These are phyloP conservation scores for Cistogaster globosa DNA, from an alignment of 2,888 invertebrate species.

Conservation along the genomic window DNA sequence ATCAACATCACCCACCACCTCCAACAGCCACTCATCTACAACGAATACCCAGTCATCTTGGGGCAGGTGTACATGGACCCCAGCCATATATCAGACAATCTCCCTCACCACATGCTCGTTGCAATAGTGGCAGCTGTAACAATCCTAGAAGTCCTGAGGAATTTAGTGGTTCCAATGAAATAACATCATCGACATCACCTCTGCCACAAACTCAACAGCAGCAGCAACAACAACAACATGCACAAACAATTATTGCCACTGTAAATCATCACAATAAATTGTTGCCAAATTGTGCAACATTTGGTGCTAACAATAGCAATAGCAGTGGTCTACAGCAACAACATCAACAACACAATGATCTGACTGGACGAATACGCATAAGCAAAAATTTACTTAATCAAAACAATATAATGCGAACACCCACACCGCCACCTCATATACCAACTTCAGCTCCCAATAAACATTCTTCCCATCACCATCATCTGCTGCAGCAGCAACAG, in stretches of 20 bases:
- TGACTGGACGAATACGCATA: slow-evolving; percentile 82
- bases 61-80: slow-evolving; percentile 56
- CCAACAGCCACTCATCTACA: slow-evolving; percentile 58
- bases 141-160: slow-evolving; percentile 81
- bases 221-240: slow-evolving; percentile 70
- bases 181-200: slow-evolving; percentile 87
- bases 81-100: slow-evolving; percentile 71
- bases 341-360: slow-evolving; percentile 75
- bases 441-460: slow-evolving; percentile 16
- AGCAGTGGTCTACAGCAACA: slow-evolving; percentile 43
- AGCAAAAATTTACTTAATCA: slow-evolving; percentile 81
- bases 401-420: slow-evolving; percentile 77
- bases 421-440: slow-evolving; percentile 76
- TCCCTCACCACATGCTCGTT: slow-evolving; percentile 67
- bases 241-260: slow-evolving; percentile 80
- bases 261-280: slow-evolving; percentile 81
- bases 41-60: slow-evolving; percentile 72
- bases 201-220: slow-evolving; percentile 78
- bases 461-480: slow-evolving; percentile 70
- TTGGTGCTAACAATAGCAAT: slow-evolving; percentile 70
- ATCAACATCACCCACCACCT: slow-evolving; percentile 59
- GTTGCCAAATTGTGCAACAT: slow-evolving; percentile 76
- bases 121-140: slow-evolving; percentile 67
- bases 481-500: slow-evolving; percentile 67
- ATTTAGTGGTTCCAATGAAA: slow-evolving; percentile 86